Conservation (phyloP, 2,888 invertebrate genomes). For the Dusona sp. region DNA sequence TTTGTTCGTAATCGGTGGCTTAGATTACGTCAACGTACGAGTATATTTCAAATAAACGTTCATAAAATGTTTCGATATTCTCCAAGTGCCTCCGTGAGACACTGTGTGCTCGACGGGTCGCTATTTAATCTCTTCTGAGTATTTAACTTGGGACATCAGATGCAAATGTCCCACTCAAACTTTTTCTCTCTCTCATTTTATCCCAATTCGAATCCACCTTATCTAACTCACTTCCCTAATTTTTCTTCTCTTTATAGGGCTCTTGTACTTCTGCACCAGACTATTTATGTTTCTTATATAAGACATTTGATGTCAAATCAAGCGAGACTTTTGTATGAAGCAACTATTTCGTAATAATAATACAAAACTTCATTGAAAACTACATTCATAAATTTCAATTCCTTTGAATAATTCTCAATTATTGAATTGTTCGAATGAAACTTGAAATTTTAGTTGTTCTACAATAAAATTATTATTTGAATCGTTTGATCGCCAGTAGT, state of each 20-base stretch:
- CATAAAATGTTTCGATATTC: slow-evolving; percentile 10
- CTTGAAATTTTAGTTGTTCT: no score
- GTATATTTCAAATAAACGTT: slow-evolving; percentile 8
- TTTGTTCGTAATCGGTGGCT: background rate
- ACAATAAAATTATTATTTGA: no score
- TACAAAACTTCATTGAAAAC: no score
- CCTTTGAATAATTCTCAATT: no score
- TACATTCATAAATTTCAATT: no score
- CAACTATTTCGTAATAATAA: background rate
- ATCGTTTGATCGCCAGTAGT: background rate
- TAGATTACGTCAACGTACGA: background rate
- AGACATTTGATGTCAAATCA: background rate
- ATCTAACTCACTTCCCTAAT: slow-evolving; percentile 44
- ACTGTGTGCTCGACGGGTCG: slow-evolving; percentile 4
- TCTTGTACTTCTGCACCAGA: background rate
- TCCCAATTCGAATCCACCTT: slow-evolving; percentile 58
- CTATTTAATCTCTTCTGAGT: slow-evolving; percentile 48
- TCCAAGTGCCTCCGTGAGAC: background rate
- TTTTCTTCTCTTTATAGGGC: background rate
- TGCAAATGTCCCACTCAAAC: slow-evolving; percentile 37
- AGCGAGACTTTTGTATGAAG: background rate
- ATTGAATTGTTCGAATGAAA: no score
- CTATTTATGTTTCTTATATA: background rate
- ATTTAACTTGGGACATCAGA: slow-evolving; percentile 56
- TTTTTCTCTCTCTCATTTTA: slow-evolving; percentile 38